Conservation (phyloP, 2,888 invertebrate species). For the Apotomis betuletana region DNA sequence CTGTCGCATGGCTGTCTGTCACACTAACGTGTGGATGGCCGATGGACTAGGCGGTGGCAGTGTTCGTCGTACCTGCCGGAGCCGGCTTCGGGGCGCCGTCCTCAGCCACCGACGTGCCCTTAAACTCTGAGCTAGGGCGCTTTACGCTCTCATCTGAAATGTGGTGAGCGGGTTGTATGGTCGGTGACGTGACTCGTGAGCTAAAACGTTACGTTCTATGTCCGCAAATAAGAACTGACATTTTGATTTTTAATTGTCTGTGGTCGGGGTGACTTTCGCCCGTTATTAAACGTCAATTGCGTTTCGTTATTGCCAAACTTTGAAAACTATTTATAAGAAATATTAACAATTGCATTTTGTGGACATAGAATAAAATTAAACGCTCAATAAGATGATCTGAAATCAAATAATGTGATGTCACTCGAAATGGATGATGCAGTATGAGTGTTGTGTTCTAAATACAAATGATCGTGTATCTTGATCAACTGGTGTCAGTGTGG, state of each 20-base stretch:
- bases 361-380: conserved; percentile 47
- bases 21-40: conserved; percentile 76
- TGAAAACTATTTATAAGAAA: neutral
- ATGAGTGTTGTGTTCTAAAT: conserved; percentile 53
- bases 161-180: conserved; percentile 79
- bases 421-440: conserved; percentile 53
- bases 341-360: conserved; percentile 37
- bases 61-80: conserved; percentile 78
- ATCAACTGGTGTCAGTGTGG: conserved; percentile 68
- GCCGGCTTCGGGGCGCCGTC: conserved; percentile 73
- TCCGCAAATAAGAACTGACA: conserved; percentile 54
- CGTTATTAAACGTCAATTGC: conserved; percentile 8
- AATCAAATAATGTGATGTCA: conserved; percentile 39
- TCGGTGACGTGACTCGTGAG: conserved; percentile 66
- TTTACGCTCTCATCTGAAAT: conserved; percentile 89
- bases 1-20: conserved; percentile 75
- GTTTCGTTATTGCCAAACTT: conserved; percentile 7
- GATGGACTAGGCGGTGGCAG: conserved; percentile 77
- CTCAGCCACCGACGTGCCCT: conserved; percentile 84
- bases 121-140: conserved; percentile 94
- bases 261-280: neutral
- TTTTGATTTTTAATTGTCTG: conserved; percentile 16
- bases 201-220: conserved; percentile 68
- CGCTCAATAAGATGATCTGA: conserved; percentile 41
- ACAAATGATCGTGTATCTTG: conserved; percentile 59